Base-by-base conservation (phyloP, 2,113 vertebrate species). In the Steatornis caripensis region DNA sequence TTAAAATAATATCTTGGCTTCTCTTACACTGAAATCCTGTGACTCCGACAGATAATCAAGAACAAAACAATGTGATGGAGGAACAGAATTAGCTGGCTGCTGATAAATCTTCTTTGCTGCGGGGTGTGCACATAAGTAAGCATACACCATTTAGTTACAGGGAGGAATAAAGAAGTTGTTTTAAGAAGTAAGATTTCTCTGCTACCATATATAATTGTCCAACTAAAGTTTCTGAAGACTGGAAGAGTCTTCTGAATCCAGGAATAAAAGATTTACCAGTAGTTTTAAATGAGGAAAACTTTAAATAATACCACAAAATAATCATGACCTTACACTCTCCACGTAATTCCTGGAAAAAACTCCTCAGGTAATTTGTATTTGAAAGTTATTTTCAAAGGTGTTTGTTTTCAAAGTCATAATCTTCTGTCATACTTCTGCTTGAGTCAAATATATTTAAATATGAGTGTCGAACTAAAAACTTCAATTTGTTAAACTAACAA, bases 1-100 rank as follows among this genome's bases (percentile, higher is more conserved):
- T 96, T 92, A 5, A 94, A 95, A 84, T 90, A 91, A 55, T 87
- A 79, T 26, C 84, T 96, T 95, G 81, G 61, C 91, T 96, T 95
- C 77, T 48, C 84, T 79, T 55, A 22, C 58, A 79, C 43, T 82
- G 91, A 82, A 89, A 91, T 84, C 93, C 53, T 53, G 49, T 95
- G 96, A 96, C 93, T 87, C 61, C 2, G 3, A 84, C 36, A 91
- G 69, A 87, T 93, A 96, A 95, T 55, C 64, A 92, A 89, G 69
- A 90, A 87, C 15, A 78, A 95, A 89, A 48, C 15, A 78, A 71
- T 18, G 65, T 92, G 94, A 94, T 27, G 0, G 0, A 84, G n/a
- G 77, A 84, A 71, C 34, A 65, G 55, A 94, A 84, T 82, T 78
- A 92, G 64, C 51, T 79, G 48, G 55, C 55, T 91, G 55, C 60